Conservation (phyloP, 2,888 invertebrate species). For the Neoaliturus tenellus region DNA sequence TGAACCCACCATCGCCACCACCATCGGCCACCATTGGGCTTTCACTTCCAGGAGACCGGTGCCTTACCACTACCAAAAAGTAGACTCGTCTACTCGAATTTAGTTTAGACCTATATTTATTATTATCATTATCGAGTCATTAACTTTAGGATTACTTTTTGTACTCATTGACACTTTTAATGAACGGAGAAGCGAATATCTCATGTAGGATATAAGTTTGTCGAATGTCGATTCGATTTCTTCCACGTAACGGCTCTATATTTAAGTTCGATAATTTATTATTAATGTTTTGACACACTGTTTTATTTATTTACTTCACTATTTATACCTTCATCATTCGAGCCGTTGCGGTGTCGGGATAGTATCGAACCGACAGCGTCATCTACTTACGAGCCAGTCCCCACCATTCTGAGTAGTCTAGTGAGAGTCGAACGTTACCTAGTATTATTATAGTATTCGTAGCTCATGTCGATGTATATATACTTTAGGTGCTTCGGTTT, state of each 20-base stretch:
- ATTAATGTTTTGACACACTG: background rate
- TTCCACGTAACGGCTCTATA: background rate
- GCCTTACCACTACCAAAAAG: conserved; percentile 6
- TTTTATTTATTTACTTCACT: background rate
- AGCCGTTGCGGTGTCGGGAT: background rate
- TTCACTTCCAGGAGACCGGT: conserved; percentile 8
- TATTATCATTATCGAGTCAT: conserved; percentile 15
- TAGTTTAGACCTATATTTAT: conserved; percentile 16
- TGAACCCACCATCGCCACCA: background rate
- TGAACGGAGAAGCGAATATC: background rate
- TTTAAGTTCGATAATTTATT: background rate
- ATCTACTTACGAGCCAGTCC: conserved; percentile 11
- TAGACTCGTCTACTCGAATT: conserved; percentile 7
- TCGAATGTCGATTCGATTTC: background rate
- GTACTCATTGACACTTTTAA: conserved; percentile 16
- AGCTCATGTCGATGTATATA: conserved; percentile 20
- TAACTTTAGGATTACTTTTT: conserved; percentile 37
- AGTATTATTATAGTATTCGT: conserved; percentile 51
- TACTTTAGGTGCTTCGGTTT: conserved; percentile 34
- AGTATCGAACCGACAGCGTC: background rate
- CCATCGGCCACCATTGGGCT: background rate
- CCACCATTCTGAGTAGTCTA: background rate
- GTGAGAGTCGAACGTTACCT: conserved; percentile 42
- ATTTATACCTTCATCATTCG: background rate
- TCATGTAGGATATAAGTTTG: background rate